phyloP scores from a whole-genome alignment of 2,888 invertebrate species.

The Calameuta pallipes region DNA sequence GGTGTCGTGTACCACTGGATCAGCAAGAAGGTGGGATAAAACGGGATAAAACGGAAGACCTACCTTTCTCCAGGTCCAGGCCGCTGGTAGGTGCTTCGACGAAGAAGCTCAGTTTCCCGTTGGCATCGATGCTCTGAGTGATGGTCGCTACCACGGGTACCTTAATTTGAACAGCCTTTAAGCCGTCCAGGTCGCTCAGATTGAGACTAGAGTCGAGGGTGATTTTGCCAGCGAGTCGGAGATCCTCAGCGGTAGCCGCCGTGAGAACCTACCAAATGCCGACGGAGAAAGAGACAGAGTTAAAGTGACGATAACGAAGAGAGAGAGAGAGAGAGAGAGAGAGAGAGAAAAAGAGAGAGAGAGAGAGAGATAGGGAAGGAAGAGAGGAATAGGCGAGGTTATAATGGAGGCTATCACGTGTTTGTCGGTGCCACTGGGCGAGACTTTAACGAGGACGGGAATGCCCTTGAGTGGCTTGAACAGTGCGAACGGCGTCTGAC shows the following conservation, averaged over 20 bases:
- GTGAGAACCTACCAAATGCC: conserved; percentile 71
- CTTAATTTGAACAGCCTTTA: conserved; percentile 69
- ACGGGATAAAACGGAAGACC: conserved; percentile 3
- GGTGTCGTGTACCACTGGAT: no score
- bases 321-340: conserved; percentile 33
- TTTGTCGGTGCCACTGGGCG: conserved; percentile 55
- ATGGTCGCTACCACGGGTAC: conserved; percentile 75
- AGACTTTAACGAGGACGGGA: conserved; percentile 77
- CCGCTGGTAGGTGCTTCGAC: conserved; percentile 68
- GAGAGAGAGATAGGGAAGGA: conserved; percentile 25
- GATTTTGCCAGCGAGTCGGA: conserved; percentile 75
- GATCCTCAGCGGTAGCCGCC: conserved; percentile 79
- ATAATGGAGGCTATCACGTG: conserved; percentile 61
- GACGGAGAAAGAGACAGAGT: no score
- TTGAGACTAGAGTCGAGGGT: conserved; percentile 44
- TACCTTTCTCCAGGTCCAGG: conserved; percentile 58
- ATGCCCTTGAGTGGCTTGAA: conserved; percentile 75
- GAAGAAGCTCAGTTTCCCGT: conserved; percentile 68
- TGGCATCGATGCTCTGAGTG: conserved; percentile 68
- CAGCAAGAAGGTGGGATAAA: no score
- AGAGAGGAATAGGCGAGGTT: conserved; percentile 44
- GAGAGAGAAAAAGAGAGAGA: conserved; percentile 19
- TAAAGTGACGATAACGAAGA: no score
- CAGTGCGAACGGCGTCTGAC: conserved; percentile 78
- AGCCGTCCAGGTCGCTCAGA: conserved; percentile 55